Base-by-base conservation (phyloP, 2,888 invertebrate species). In the Catocala nupta region DNA sequence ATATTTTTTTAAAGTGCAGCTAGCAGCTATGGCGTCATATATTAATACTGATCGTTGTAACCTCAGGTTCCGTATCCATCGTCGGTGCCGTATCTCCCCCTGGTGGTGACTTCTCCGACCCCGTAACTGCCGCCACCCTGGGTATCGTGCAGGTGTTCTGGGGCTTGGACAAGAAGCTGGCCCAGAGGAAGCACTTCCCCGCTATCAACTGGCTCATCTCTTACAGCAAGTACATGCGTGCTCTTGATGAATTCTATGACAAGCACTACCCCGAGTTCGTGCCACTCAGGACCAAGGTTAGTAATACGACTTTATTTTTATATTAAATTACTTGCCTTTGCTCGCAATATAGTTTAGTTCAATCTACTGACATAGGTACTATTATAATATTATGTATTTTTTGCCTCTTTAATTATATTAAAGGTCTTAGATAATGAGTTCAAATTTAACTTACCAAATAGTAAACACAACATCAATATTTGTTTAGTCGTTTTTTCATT, bases 131-230 rank as follows among this genome's bases (percentile, higher is more conserved):
- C 0, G 99, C 99, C 65, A 99, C 99, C 12, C 96, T 99, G 69
- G 98, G 98, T 95, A 99, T 99, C 89, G 99, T 99, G 68, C 99
- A 99, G 93, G 99, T 99, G 93, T 99, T 99, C 95, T 99, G 99
- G 99, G 99, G 99, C 68, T 95, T 99, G 85, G 99, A 99, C 95
- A 99, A 99, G 95, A 99, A 99, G 89, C 95, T 99, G 68, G 99
- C 99, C 0, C 99, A 99, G 95, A 96, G 99, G 80, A 99, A 99
- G 92, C 99, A 99, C 95, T 99, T 99, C 96, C 99, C 99, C 67
- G 99, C 99, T 79, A 99, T 99, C 95, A 99, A 99, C 95, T 99
- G 99, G 99, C 97, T 99, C 82, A 99, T 99, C 92, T 99, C 99
- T 1, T 98, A 98, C 92, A 98, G 98, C 92, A 99, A 99, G 95